A percentile compares a stretch with the other conserved stretches of the same genome.
Evolutionary conservation across 2,797 vertebrate genomes (phyloP).

Genomic region (Peromyscus eremicus): DNA sequence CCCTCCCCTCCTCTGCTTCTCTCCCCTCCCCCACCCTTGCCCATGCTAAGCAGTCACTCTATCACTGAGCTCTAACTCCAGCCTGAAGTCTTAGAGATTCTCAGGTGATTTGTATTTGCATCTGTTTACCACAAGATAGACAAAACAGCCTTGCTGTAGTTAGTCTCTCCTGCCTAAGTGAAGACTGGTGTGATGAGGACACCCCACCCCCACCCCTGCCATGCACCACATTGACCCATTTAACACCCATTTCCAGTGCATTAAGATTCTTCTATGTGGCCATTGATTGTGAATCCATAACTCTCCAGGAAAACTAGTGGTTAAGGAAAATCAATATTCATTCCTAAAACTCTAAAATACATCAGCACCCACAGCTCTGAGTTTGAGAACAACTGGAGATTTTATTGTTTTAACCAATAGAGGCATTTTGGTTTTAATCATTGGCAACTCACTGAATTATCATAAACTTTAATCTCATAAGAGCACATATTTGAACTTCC

Average conservation of each 20-base stretch:
- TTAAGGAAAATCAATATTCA: slow-evolving; percentile 54
- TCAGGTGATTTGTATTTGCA: not conserved
- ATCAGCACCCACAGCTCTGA: not conserved
- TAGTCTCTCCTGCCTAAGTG: not conserved
- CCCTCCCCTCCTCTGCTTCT: not conserved
- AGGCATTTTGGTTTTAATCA: slow-evolving; percentile 27
- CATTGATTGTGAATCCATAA: not conserved
- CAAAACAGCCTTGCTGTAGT: not conserved
- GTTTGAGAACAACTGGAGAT: slow-evolving; percentile 20
- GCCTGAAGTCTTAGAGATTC: not conserved
- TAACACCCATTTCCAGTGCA: not conserved
- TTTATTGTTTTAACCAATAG: not conserved
- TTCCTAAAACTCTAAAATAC: not conserved
- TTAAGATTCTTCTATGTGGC: not conserved
- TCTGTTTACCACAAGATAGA: not conserved
- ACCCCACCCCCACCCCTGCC: not conserved
- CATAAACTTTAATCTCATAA: slow-evolving; percentile 45
- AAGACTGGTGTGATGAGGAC: not conserved
- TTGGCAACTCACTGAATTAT: slow-evolving; percentile 6
- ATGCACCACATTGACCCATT: not conserved
- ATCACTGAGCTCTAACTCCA: not conserved
- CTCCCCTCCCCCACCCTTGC: not conserved
- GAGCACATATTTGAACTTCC: not conserved
- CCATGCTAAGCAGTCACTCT: not conserved
- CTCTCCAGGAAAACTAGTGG: slow-evolving; percentile 37